Evolutionary conservation across 2,888 invertebrate species (phyloP), one percentile per base, ranked within the genome.

Genomic region (Tricholauxania praeusta): DNA sequence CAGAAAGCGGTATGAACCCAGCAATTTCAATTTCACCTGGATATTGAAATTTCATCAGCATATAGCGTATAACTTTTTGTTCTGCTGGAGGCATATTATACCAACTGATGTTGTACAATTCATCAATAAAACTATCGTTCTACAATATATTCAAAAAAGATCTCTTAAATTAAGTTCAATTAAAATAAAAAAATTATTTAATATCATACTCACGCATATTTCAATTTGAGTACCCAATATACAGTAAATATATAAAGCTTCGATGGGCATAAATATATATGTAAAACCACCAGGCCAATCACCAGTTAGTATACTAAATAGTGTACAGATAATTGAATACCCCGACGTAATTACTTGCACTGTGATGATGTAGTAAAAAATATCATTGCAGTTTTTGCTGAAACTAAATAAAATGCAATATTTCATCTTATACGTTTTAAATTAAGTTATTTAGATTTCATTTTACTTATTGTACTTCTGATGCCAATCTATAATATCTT

Each of bases 161-260:
- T 39, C 39, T 10, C 39, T 10, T 1, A 39, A 0, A 1, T 10
- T 28, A 28, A 28, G 4, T 4, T 28, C 28, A 28, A 3, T 28
- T 28, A 60, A 59, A 12, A 8, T 47, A 17, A 63, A 1, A 5
- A 64, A 70, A 14, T n/a, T 5, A 69, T 63, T 22, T 47, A 22
- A 57, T 7, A 65, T 51, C 7, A 49, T 22, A 75, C 77, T 74
- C 71, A 81, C 81, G 28, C 80, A 78, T 8, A 71, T 76, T 53
- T 82, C 79, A 3, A 79, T 76, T 28, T 79, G 52, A 0, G 82
- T 81, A 0, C 83, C 83, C 15, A 83, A 68, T 48, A 80, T 78
- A 59, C 82, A 81, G 49, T 82, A 83, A 0, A 80, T 57, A 74
- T 81, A 83, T 63, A 83, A 66, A 48, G 76, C 75, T 1, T 72